Evolutionary conservation across 2,113 vertebrate genomes (phyloP).

Genomic region (Miniopterus natalensis): DNA sequence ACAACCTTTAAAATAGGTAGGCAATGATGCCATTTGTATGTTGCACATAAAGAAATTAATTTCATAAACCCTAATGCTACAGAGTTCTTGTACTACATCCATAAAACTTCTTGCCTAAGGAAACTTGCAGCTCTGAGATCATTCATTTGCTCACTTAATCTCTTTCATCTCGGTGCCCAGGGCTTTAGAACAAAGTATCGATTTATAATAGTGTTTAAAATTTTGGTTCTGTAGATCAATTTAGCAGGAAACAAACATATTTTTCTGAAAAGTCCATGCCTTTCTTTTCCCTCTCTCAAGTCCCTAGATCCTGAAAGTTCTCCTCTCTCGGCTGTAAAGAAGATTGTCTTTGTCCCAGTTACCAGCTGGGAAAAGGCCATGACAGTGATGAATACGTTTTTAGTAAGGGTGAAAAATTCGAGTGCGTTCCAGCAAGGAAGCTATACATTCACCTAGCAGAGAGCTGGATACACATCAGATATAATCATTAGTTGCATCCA

Average conservation of each 20-base stretch:
- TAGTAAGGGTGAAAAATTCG: background rate
- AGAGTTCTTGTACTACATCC: background rate
- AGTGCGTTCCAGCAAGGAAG: background rate
- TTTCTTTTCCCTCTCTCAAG: constrained; percentile 7
- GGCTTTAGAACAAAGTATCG: background rate
- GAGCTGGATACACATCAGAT: background rate
- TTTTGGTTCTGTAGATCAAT: background rate
- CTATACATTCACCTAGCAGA: background rate
- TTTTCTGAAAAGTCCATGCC: background rate
- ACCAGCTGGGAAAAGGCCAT: background rate
- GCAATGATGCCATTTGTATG: background rate
- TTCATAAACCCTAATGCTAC: background rate
- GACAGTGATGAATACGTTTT: background rate
- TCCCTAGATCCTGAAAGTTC: background rate
- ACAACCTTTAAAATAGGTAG: background rate
- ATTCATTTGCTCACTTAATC: background rate
- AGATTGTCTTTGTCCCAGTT: background rate
- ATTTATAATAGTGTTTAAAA: background rate
- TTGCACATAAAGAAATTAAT: background rate
- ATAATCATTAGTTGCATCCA: background rate
- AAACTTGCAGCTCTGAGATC: background rate
- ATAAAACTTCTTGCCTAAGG: background rate
- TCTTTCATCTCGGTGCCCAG: background rate
- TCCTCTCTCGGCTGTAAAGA: background rate
- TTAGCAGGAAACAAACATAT: background rate